Conservation (phyloP, 2,797 vertebrate genomes). For the Enteromius afrohamiltoni region DNA sequence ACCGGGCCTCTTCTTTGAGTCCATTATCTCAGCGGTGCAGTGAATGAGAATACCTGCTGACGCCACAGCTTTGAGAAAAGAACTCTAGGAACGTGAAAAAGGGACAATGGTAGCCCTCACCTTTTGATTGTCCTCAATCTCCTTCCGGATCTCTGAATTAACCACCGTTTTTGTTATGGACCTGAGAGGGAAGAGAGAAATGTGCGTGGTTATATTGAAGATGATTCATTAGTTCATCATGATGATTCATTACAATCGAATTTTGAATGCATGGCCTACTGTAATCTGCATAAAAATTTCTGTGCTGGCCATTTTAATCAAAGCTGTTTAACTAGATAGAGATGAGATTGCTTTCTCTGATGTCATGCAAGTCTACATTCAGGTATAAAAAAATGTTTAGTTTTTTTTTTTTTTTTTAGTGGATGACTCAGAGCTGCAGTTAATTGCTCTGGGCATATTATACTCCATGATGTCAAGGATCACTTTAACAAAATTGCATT, state of each 20-base stretch:
- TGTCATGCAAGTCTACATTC: background rate
- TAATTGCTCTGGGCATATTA: slow-evolving; percentile 21
- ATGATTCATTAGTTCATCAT: slow-evolving; percentile 10
- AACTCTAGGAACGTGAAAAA: background rate
- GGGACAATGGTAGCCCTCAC: slow-evolving; percentile 69
- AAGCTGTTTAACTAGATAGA: background rate
- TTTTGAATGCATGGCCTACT: slow-evolving; percentile 1
- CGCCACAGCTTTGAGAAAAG: background rate
- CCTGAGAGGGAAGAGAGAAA: slow-evolving; percentile 71
- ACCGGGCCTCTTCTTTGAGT: slow-evolving; percentile 15
- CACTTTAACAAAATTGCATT: slow-evolving; percentile 34
- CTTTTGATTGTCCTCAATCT: slow-evolving; percentile 97
- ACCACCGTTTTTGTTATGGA: slow-evolving; percentile 95
- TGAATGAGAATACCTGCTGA: slow-evolving; percentile 18
- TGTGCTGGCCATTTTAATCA: slow-evolving; percentile 5
- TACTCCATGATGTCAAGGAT: slow-evolving; percentile 21
- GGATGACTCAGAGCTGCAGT: slow-evolving; percentile 23
- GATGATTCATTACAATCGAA: slow-evolving; percentile 25
- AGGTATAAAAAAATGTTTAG: background rate
- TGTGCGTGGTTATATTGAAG: background rate
- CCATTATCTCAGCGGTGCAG: background rate
- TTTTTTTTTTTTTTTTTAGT: background rate
- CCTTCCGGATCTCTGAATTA: slow-evolving; percentile 85
- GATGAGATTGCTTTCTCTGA: slow-evolving; percentile 27
- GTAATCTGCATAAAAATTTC: slow-evolving; percentile 19